Base-by-base conservation (phyloP, 2,113 vertebrate genomes). In the Microtus ochrogaster region DNA sequence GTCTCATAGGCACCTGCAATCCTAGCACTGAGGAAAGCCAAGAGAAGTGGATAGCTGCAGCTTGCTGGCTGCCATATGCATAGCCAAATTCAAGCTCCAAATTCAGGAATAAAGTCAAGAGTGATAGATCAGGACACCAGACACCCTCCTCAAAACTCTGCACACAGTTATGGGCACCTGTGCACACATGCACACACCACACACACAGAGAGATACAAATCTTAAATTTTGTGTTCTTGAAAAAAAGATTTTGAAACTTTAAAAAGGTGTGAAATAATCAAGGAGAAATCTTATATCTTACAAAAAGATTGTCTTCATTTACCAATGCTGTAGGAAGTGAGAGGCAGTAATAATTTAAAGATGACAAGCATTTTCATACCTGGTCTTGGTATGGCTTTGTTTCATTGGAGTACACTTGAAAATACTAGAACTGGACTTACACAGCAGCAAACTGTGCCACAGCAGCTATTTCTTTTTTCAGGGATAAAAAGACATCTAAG, bases 281-380 rank as follows among this genome's bases (percentile, higher is more conserved):
- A 79, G 83, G 49, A 78, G 68, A 88, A 82, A 30, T 5, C 82
- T 10, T 17, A 1, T 52, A 68, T 77, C 33, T 89, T 44, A 78
- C 58, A 52, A 26, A 49, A 89, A 28, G 8, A 41, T 68, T 78
- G 55, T 33, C 26, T 36, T n/a, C 14, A 8, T 36, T 72, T 58
- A 39, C 22, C 12, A 41, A 13, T 41, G 26, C 26, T 86, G 2
- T 73, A 74, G 28, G 90, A 44, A 24, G 4, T n/a, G 68, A 89
- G 16, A 90, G 12, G 36, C 41, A 49, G 6, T 78, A 39, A 58
- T 82, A 74, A 86, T 58, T 82, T 39, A 96, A 90, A 96, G 58
- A 52, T 28, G 61, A 6, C 68, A 81, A 65, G 13, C 26, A 52
- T 73, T 92, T 91, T 76, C 79, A 82, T 36, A 70, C 21, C 65